Conservation (phyloP, 1,140 invertebrate species). For the Pogonognathellus flavescens region DNA sequence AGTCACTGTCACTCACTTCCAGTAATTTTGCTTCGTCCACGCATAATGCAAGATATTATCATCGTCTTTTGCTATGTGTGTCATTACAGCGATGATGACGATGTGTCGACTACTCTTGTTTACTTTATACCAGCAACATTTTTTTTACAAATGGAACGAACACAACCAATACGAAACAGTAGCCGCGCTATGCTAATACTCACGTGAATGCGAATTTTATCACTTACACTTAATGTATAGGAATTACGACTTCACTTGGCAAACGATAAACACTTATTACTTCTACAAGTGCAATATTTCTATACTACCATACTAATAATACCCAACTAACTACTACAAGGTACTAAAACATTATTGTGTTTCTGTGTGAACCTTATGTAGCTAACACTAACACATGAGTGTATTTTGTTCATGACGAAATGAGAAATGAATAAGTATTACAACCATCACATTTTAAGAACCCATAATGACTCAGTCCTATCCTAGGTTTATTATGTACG, state of each 20-base stretch:
- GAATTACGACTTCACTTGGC: not conserved
- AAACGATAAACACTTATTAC: no score
- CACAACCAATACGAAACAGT: no score
- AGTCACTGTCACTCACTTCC: constrained; percentile 7
- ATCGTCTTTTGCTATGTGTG: no score
- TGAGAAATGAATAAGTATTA: not conserved
- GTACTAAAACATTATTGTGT: no score
- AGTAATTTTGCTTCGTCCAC: no score
- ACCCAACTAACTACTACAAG: not conserved
- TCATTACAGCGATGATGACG: no score
- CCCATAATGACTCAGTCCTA: constrained; percentile 30
- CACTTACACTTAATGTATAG: constrained; percentile 17
- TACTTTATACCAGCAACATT: not conserved
- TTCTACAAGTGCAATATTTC: no score
- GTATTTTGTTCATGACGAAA: constrained; percentile 9
- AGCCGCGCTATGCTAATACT: not conserved
- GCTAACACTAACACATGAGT: not conserved
- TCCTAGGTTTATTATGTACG: not conserved
- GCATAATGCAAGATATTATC: no score
- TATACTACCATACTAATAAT: no score
- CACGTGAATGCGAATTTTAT: constrained; percentile 21
- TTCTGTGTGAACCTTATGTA: not conserved
- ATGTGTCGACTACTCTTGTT: not conserved
- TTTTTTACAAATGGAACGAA: no score
- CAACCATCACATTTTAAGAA: constrained; percentile 26